Percentiles rank a stretch among this genome's conserved stretches.
These are phyloP conservation scores for Heteromurus nitidus DNA, from an alignment of 2,888 invertebrate genomes.

Conservation along the genomic window DNA sequence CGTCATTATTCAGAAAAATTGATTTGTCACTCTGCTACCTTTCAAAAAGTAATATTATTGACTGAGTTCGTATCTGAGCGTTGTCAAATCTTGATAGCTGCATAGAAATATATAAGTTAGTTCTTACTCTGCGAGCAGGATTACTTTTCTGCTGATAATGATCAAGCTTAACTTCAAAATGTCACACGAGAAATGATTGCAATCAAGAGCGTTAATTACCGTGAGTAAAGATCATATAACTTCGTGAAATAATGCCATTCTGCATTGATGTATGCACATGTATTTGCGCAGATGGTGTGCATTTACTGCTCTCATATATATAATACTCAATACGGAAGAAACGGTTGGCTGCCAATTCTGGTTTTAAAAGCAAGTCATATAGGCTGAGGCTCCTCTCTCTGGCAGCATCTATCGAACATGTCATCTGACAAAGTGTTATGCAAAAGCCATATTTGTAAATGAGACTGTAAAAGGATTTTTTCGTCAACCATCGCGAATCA, in stretches of 20 bases:
- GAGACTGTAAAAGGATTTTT: slow-evolving; percentile 34
- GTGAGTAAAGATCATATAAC: slow-evolving; percentile 56
- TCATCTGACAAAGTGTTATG: slow-evolving; percentile 42
- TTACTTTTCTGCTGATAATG: slow-evolving; percentile 2
- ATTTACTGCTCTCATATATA: too few species aligned
- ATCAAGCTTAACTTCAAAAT: slow-evolving; percentile 20
- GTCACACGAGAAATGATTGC: slow-evolving; percentile 19
- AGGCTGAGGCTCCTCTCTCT: not conserved
- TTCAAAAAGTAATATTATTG: slow-evolving; percentile 11
- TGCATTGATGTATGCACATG: not conserved
- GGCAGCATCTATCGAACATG: slow-evolving; percentile 46
- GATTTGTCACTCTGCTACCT: slow-evolving; percentile 35
- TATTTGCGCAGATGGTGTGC: not conserved
- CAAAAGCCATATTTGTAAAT: slow-evolving; percentile 57
- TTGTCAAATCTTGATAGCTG: not conserved
- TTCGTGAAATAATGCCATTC: not conserved
- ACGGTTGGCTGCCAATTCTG: slow-evolving; percentile 61
- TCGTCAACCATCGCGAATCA: slow-evolving; percentile 50
- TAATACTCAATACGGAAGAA: slow-evolving; percentile 56
- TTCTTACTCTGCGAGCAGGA: too few species aligned
- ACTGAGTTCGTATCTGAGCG: not conserved
- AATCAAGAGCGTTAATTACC: slow-evolving; percentile 65
- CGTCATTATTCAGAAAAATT: slow-evolving; percentile 41
- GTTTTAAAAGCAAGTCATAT: not conserved
- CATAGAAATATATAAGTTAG: too few species aligned